phyloP scores from a whole-genome alignment of 2,888 invertebrate species.

The Philonicus albiceps region DNA sequence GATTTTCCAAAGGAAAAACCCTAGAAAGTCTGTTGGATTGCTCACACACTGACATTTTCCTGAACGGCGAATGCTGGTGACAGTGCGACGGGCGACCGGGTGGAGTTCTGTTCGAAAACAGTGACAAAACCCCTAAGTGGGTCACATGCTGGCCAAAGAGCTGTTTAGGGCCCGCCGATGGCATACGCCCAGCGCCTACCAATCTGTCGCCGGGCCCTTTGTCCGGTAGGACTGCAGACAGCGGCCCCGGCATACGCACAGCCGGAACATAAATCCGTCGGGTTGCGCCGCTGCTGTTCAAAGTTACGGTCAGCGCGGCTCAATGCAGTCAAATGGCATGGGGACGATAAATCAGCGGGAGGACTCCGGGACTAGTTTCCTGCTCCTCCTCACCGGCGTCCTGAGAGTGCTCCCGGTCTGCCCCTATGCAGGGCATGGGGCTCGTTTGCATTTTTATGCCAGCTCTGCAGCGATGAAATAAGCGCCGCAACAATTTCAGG shows the following conservation, averaged over 20 bases:
- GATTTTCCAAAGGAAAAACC: not conserved
- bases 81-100: not conserved
- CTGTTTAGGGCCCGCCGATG: not conserved
- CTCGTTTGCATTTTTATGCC: constrained; percentile 9
- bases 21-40: not conserved
- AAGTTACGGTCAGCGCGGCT: constrained; percentile 1
- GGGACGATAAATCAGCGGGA: constrained; percentile 43
- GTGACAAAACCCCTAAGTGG: not conserved
- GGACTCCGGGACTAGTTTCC: constrained; percentile 40
- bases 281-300: not conserved
- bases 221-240: not conserved
- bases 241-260: not conserved
- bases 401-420: not conserved
- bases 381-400: not conserved
- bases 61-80: no score
- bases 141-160: not conserved
- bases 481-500: not conserved
- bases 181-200: not conserved
- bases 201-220: not conserved
- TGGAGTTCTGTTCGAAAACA: not conserved
- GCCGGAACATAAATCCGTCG: not conserved
- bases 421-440: not conserved
- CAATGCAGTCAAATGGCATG: constrained; percentile 39
- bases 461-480: not conserved
- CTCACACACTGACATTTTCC: not conserved